Base-by-base conservation (phyloP, 2,888 invertebrate species). In the Agriopis leucophaearia region DNA sequence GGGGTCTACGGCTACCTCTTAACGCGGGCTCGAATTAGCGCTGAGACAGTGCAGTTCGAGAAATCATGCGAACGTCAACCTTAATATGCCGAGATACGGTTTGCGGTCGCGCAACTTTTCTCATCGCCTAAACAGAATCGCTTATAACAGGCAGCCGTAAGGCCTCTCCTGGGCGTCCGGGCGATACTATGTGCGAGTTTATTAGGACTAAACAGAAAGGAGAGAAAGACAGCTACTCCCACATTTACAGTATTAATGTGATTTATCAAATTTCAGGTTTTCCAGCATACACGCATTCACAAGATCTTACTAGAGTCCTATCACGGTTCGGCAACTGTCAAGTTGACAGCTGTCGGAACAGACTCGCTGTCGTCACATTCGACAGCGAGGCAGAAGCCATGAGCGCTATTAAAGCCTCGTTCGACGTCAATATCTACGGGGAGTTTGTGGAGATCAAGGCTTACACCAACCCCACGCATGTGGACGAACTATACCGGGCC, bases 401-500 rank as follows among this genome's bases (percentile, higher is more conserved):
- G 0, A 76, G 74, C 0, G 90, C 88, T 0, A 2, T 85, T 0
- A 35, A 64, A 1, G 77, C 79, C 0, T 74, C 78, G 1, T 67
- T 69, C 1, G 81, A 82, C 0, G 69, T 90, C 47, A 78, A 78
- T 62, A 70, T 92, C 0, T 91, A 91, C 69, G 91, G 91, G 0
- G 81, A 87, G 58, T 83, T 83, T 59, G 77, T 92, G 0, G 58
- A 66, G 0, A 83, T 89, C 2, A 68, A 59, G 12, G 78, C 79
- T 0, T 86, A 77, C 72, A 74, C 67, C 10, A 72, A 67, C 2
- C 63, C 65, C 44, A 63, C 56, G 7, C 74, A 70, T 8, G 54
- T 70, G 0, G 68, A 74, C 0, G 69, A 69, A 0, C 1, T 57
- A 7, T 66, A 57, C 16, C 59, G 63, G 27, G 40, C 61, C 8